Percentiles rank a stretch among this genome's conserved stretches.
Conservation (phyloP, 2,797 vertebrate genomes). For the Aeoliscus strigatus region DNA sequence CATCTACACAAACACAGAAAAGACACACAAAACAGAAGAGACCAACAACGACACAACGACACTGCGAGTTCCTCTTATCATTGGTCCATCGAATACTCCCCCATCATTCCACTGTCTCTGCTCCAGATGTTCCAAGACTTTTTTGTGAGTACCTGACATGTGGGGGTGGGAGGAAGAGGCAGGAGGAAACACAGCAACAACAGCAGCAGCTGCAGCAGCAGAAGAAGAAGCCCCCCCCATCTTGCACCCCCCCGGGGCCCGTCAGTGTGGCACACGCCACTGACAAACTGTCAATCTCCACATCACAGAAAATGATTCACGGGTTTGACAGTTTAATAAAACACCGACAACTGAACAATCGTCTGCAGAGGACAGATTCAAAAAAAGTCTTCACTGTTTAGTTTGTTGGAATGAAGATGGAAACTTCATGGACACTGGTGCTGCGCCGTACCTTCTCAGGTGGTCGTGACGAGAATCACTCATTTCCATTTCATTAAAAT, state of each 20-base stretch:
- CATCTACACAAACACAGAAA: constrained; percentile 26
- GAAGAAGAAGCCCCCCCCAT: constrained; percentile 53
- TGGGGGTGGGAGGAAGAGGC: constrained; percentile 58
- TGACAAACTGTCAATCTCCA: constrained; percentile 70
- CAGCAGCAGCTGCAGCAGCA: constrained; percentile 43
- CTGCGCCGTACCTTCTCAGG: too few relatives aligned
- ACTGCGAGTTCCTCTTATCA: constrained; percentile 58
- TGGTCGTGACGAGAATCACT: too few relatives aligned
- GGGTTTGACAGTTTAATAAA: constrained; percentile 65
- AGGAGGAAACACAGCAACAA: constrained; percentile 57
- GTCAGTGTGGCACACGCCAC: constrained; percentile 54
- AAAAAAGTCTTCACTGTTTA: constrained; percentile 19
- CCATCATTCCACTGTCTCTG: constrained; percentile 50
- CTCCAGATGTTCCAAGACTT: constrained; percentile 69
- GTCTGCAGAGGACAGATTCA: constrained; percentile 21
- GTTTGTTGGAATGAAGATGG: too few relatives aligned
- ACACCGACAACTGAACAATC: constrained; percentile 41
- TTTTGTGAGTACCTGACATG: constrained; percentile 71
- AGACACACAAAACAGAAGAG: constrained; percentile 7
- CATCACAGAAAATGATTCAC: constrained; percentile 65
- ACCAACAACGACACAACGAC: constrained; percentile 36
- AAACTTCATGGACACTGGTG: too few relatives aligned
- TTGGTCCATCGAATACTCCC: constrained; percentile 61
- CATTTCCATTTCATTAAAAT: too few relatives aligned
- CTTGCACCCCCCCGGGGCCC: constrained; percentile 51